A percentile compares a stretch with the other conserved stretches of the same genome.
These are phyloP conservation scores for Meriones unguiculatus DNA, from an alignment of 2,113 vertebrate species.

Conservation along the genomic window DNA sequence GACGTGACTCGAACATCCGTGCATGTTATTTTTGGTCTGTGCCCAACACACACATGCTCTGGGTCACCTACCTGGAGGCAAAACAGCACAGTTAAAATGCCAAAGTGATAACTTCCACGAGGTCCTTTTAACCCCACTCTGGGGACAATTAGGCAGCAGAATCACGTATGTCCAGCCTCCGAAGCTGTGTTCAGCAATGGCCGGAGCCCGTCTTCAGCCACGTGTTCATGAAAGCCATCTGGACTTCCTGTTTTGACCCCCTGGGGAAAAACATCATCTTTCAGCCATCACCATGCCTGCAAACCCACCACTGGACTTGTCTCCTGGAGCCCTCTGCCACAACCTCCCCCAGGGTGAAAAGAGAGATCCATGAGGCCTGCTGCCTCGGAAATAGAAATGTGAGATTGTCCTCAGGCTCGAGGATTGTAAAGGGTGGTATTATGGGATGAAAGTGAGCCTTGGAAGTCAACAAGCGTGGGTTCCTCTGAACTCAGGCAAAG, in stretches of 20 bases:
- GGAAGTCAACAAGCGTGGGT: background rate
- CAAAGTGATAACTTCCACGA: conserved; percentile 77
- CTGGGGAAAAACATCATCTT: background rate
- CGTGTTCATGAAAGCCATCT: background rate
- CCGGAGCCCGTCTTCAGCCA: background rate
- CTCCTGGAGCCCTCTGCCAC: background rate
- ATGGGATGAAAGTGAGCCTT: background rate
- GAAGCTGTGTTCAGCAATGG: background rate
- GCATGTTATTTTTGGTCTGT: conserved; percentile 70
- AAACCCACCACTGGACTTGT: background rate
- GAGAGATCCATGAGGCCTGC: background rate
- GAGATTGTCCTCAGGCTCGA: background rate
- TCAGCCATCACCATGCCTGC: background rate
- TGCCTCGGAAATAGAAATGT: background rate
- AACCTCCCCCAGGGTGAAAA: background rate
- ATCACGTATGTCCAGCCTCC: background rate
- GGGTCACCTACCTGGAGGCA: conserved; percentile 75
- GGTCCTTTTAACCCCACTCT: conserved; percentile 69
- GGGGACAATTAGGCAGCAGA: conserved; percentile 50
- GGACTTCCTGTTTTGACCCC: background rate
- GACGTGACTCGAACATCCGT: conserved; percentile 33
- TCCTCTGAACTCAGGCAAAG: background rate
- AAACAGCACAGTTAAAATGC: conserved; percentile 79
- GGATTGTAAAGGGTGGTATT: background rate
- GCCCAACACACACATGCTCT: conserved; percentile 43